Conservation (phyloP, 2,888 invertebrate genomes). For the Meiosimyza platycephala region DNA sequence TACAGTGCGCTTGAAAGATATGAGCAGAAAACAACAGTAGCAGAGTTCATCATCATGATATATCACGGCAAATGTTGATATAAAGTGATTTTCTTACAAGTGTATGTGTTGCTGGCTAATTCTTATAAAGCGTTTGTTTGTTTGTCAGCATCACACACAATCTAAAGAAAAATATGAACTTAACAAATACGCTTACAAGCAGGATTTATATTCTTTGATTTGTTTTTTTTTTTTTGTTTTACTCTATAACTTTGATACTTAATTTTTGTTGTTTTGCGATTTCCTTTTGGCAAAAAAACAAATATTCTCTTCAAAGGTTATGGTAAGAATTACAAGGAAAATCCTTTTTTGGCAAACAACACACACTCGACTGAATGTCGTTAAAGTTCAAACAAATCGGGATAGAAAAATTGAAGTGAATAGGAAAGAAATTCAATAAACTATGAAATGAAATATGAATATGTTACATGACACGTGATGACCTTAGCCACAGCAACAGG, state of each 20-base stretch:
- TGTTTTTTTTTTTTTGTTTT: neutral
- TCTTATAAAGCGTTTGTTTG: constrained; percentile 18
- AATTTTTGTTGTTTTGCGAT: neutral
- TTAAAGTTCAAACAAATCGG: neutral
- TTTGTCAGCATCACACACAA: constrained; percentile 7
- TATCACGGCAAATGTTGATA: constrained; percentile 18
- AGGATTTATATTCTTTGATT: constrained; percentile 48
- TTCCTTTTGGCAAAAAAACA: neutral
- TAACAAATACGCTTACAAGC: constrained; percentile 44
- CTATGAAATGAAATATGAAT: constrained; percentile 16
- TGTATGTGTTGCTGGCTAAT: constrained; percentile 22
- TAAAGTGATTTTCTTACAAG: constrained; percentile 12
- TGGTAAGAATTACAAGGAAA: neutral
- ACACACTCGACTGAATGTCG: neutral
- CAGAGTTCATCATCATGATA: constrained; percentile 22
- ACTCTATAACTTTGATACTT: neutral
- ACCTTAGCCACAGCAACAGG: constrained; percentile 6
- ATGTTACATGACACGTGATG: constrained; percentile 23
- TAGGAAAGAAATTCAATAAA: neutral
- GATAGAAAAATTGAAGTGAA: neutral
- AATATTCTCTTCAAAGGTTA: neutral
- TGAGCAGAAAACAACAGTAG: neutral
- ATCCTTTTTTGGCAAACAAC: neutral
- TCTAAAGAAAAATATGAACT: constrained; percentile 30
- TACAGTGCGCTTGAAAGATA: neutral